phyloP scores from a whole-genome alignment of 2,888 invertebrate genomes.

The Leucozona laternaria region DNA sequence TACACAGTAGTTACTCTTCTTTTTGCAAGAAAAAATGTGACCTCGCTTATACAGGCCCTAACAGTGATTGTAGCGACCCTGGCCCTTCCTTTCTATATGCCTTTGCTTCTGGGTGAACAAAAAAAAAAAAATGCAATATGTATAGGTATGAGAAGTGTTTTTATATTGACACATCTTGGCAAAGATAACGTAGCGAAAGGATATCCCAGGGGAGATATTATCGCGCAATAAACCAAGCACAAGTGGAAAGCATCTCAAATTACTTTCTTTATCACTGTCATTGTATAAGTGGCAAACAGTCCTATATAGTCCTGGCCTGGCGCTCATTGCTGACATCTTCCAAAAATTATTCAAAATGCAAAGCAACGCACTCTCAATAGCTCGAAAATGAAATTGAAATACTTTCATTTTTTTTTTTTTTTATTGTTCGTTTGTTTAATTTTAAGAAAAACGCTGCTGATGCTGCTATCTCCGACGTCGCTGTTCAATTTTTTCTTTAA shows the following conservation, averaged over 20 bases:
- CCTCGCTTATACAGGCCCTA: not conserved
- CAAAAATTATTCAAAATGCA: constrained; percentile 73
- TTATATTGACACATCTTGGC: constrained; percentile 71
- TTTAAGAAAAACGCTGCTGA: constrained; percentile 29
- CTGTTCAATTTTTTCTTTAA: constrained; percentile 21
- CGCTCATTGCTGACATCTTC: constrained; percentile 45
- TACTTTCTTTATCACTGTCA: constrained; percentile 76
- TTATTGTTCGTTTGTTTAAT: constrained; percentile 64
- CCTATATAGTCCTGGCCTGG: constrained; percentile 23
- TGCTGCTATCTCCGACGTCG: constrained; percentile 5
- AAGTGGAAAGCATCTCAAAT: constrained; percentile 74
- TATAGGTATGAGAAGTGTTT: constrained; percentile 60
- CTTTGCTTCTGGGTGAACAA: not conserved
- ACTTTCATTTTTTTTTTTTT: constrained; percentile 60
- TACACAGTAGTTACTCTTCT: too few species aligned
- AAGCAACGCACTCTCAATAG: constrained; percentile 60
- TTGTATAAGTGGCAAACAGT: constrained; percentile 68
- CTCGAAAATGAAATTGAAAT: constrained; percentile 72
- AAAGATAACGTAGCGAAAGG: constrained; percentile 50
- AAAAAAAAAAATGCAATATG: constrained; percentile 61
- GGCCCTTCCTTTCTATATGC: constrained; percentile 8
- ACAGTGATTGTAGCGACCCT: not conserved
- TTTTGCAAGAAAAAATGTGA: too few species aligned
- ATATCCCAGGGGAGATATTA: constrained; percentile 71
- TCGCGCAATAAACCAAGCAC: constrained; percentile 68